Conservation (phyloP, 1,140 invertebrate species). For the Pseudomyrmex pallidus region DNA sequence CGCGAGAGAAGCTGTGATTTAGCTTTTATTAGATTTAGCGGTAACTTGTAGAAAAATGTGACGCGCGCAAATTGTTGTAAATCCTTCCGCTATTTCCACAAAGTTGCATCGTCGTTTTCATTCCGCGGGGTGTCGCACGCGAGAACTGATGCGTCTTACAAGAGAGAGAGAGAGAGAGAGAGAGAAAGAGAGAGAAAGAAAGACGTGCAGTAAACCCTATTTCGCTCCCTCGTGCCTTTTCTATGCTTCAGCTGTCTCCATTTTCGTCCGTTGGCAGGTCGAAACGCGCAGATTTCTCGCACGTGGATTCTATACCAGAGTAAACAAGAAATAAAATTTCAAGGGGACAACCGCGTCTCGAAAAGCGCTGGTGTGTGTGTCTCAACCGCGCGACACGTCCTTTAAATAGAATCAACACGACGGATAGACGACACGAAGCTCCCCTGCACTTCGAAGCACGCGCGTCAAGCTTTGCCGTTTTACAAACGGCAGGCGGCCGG, state of each 20-base stretch:
- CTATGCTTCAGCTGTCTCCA: background rate
- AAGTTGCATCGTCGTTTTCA: conserved; percentile 19
- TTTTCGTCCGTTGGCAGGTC: background rate
- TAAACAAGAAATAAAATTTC: conserved; percentile 48
- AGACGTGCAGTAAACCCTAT: conserved; percentile 38
- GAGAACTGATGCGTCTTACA: conserved; percentile 17
- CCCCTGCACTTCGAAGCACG: background rate
- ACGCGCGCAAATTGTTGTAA: conserved; percentile 10
- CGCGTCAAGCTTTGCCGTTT: conserved; percentile 49
- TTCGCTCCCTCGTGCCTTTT: conserved; percentile 19
- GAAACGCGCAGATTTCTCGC: background rate
- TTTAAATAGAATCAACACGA: conserved; percentile 57
- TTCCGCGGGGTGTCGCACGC: conserved; percentile 1
- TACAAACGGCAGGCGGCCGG: conserved; percentile 23
- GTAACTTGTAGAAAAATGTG: conserved; percentile 15
- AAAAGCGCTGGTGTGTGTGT: conserved; percentile 44
- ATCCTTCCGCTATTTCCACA: background rate
- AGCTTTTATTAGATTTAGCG: background rate
- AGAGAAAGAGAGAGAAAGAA: background rate
- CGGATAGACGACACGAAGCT: conserved; percentile 32
- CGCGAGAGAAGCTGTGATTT: no score
- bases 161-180: no score
- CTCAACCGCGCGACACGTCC: conserved; percentile 32
- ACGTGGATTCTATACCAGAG: background rate
- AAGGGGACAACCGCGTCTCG: conserved; percentile 12